Base-by-base conservation (phyloP, 2,113 vertebrate genomes). In the Aegithalos caudatus region DNA sequence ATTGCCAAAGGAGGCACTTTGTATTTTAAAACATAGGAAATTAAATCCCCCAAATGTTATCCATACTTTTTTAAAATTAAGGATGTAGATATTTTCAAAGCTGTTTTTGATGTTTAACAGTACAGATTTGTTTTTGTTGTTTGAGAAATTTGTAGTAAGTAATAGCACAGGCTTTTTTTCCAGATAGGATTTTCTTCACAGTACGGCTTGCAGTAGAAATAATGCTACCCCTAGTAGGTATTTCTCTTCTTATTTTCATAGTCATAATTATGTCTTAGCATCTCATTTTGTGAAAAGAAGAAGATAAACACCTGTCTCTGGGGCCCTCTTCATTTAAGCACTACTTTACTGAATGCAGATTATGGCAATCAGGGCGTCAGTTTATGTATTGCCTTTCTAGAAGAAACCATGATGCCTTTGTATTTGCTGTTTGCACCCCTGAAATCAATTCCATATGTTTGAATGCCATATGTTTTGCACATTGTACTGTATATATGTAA, bases 401-500 rank as follows among this genome's bases (percentile, higher is more conserved):
- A 95, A 98, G 96, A 97, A 98, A 97, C 97, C 98, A 97, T 96
- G 98, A 97, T 98, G 98, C 98, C 98, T 98, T 98, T 97, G 98
- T 98, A 98, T 97, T 97, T 98, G 98, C 98, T 97, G 97, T 98
- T 98, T 98, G 98, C 98, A 98, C 97, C 98, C 98, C 96, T 98
- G 94, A 97, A 97, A 97, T 98, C 96, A 95, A 98, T 98, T 98
- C 97, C 97, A 94, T 97, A 96, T 96, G 93, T 99, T 97, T 98
- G 98, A 98, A 99, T 98, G 98, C 99, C 98, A 99, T 99, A 98
- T 94, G 97, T 99, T 99, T 99, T 99, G 99, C 99, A 99, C 99
- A 99, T 98, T 99, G 98, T 99, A 98, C 98, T 99, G 98, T 99
- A 99, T 99, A 99, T 98, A 99, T 98, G 98, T 98, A 98, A 98